phyloP scores from a whole-genome alignment of 1,140 invertebrate genomes.

The Lepidostoma basale region DNA sequence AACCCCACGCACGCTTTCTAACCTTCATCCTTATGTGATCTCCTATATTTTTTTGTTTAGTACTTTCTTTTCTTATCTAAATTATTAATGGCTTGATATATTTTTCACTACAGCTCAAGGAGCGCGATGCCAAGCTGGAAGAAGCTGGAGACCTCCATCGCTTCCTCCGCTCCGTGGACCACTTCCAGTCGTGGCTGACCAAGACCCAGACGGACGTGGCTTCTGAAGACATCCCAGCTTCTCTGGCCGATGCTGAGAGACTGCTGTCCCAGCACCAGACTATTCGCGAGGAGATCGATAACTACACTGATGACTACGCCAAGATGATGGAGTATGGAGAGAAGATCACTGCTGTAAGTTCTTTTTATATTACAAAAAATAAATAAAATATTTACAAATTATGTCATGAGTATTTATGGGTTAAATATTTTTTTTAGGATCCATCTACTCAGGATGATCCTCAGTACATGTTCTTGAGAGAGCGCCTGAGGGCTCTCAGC shows the following conservation, averaged over 20 bases:
- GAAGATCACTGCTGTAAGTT: constrained; percentile 81
- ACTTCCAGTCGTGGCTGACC: constrained; percentile 99
- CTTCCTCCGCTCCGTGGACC: constrained; percentile 97
- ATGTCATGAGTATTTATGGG: neutral
- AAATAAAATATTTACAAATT: neutral
- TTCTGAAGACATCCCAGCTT: constrained; percentile 97
- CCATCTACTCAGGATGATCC: constrained; percentile 89
- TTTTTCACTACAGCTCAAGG: constrained; percentile 76
- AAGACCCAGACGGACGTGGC: constrained; percentile 98
- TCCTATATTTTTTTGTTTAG: neutral
- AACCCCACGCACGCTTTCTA: too few species aligned
- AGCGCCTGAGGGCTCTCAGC: constrained; percentile 94
- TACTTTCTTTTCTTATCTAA: too few species aligned
- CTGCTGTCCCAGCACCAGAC: constrained; percentile 95
- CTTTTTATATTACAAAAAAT: neutral
- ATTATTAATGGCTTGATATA: too few species aligned
- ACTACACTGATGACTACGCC: constrained; percentile 96
- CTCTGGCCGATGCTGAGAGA: constrained; percentile 95
- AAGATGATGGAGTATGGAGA: constrained; percentile 99
- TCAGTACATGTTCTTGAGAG: constrained; percentile 98
- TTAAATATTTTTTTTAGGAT: constrained; percentile 55
- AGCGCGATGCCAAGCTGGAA: constrained; percentile 96
- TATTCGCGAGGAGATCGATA: constrained; percentile 98
- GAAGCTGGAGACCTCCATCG: constrained; percentile 98
- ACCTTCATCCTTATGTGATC: too few species aligned